phyloP scores from a whole-genome alignment of 2,888 invertebrate species.

The Rhamphomyia laevipes region DNA sequence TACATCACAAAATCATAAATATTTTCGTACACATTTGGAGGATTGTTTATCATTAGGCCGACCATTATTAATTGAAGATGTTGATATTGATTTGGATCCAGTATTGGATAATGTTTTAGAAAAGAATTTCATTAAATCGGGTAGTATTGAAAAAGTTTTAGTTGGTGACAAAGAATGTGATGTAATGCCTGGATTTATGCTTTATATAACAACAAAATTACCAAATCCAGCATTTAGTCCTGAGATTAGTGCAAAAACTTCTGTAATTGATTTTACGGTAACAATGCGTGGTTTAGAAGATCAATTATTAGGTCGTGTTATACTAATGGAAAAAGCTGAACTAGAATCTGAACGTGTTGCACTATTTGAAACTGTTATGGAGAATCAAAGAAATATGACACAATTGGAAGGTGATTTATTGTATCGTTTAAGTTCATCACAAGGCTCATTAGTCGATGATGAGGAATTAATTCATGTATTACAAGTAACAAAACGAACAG shows the following conservation, averaged over 20 bases:
- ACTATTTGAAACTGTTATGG: constrained; percentile 90
- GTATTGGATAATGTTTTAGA: constrained; percentile 93
- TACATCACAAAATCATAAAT: constrained; percentile 91
- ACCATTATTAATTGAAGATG: constrained; percentile 88
- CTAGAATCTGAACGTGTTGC: constrained; percentile 88
- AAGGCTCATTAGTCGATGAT: constrained; percentile 90
- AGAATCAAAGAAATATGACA: constrained; percentile 92
- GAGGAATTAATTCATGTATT: constrained; percentile 86
- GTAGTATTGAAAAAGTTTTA: constrained; percentile 87
- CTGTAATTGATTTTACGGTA: constrained; percentile 95
- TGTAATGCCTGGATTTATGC: constrained; percentile 88
- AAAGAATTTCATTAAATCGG: constrained; percentile 95
- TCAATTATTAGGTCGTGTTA: constrained; percentile 84
- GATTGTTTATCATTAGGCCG: constrained; percentile 77
- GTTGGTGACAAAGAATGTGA: constrained; percentile 96
- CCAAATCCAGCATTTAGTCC: constrained; percentile 95
- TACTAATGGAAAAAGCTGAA: constrained; percentile 92
- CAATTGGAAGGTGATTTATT: constrained; percentile 87
- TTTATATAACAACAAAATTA: constrained; percentile 92
- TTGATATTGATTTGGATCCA: constrained; percentile 88
- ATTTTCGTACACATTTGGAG: constrained; percentile 85
- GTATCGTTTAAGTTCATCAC: constrained; percentile 81
- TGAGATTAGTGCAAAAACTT: constrained; percentile 91
- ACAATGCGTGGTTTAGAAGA: constrained; percentile 95
- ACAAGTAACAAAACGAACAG: constrained; percentile 74